phyloP scores from a whole-genome alignment of 2,113 vertebrate species.

The Pelobates fuscus region DNA sequence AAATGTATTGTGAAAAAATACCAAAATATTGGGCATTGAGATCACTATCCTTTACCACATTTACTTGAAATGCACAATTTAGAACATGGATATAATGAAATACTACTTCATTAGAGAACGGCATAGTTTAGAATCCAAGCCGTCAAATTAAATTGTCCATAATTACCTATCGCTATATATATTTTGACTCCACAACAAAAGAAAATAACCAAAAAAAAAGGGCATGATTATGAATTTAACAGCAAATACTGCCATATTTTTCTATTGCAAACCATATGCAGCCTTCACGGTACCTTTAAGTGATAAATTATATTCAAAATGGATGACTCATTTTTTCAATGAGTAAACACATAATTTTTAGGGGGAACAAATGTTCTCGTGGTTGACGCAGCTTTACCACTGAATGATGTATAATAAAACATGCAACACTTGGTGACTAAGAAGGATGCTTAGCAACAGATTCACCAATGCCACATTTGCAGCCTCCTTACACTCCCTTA shows the following conservation, averaged over 20 bases:
- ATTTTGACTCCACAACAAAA: too few species aligned
- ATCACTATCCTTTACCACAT: too few species aligned
- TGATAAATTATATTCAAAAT: background rate
- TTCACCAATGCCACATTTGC: slow-evolving; percentile 14
- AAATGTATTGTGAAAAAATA: too few species aligned
- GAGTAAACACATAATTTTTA: slow-evolving; percentile 24
- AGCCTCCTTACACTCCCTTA: slow-evolving; percentile 1
- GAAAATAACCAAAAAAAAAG: background rate
- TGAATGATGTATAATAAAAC: slow-evolving; percentile 28
- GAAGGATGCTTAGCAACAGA: slow-evolving; percentile 35
- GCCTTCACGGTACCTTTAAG: too few species aligned
- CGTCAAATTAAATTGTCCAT: too few species aligned
- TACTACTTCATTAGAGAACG: too few species aligned
- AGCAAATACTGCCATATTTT: background rate
- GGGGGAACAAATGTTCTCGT: slow-evolving; percentile 21
- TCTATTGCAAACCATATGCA: too few species aligned
- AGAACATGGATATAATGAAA: too few species aligned
- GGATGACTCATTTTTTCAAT: slow-evolving; percentile 19
- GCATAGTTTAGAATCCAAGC: too few species aligned
- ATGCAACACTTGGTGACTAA: slow-evolving; percentile 1
- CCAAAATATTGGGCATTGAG: too few species aligned
- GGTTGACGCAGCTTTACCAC: slow-evolving; percentile 19
- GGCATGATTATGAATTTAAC: background rate
- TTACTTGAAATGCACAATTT: too few species aligned
- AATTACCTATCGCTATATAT: too few species aligned